These are phyloP conservation scores for Drosophila algonquin DNA, from an alignment of 2,888 invertebrate species.

Conservation along the genomic window DNA sequence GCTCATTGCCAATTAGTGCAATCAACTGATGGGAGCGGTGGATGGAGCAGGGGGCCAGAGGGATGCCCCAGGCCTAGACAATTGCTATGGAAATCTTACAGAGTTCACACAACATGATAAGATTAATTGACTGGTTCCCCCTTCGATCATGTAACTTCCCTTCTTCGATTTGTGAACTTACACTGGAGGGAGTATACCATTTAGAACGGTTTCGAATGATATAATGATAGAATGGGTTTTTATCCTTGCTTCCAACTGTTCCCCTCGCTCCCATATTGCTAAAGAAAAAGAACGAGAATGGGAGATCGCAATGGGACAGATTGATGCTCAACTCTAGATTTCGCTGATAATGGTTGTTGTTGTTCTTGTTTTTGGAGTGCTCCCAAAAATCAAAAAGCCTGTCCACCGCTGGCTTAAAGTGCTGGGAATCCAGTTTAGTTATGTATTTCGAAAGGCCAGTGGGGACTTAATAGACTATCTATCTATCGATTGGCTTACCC, in stretches of 20 bases:
- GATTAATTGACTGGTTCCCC: slow-evolving; percentile 60
- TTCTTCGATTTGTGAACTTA: not conserved
- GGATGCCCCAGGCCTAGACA: slow-evolving; percentile 34
- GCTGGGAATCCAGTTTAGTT: slow-evolving; percentile 25
- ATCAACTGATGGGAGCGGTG: slow-evolving; percentile 45
- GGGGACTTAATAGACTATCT: slow-evolving; percentile 34
- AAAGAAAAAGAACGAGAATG: too few species aligned
- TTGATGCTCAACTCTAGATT: too few species aligned
- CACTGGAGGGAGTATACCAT: too few species aligned
- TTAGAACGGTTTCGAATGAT: too few species aligned
- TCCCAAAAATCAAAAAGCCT: not conserved
- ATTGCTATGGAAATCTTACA: slow-evolving; percentile 62
- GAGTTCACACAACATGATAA: slow-evolving; percentile 72
- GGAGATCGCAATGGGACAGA: too few species aligned
- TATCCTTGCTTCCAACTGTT: too few species aligned
- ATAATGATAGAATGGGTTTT: too few species aligned
- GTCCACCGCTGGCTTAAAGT: not conserved
- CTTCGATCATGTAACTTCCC: not conserved
- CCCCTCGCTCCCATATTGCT: too few species aligned
- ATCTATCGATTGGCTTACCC: slow-evolving; percentile 13
- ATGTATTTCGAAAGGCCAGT: slow-evolving; percentile 25
- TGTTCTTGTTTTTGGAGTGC: too few species aligned
- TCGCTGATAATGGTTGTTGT: too few species aligned
- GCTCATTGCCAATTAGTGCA: slow-evolving; percentile 68
- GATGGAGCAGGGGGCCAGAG: slow-evolving; percentile 4